phyloP scores from a whole-genome alignment of 2,797 vertebrate species.

The Hafferia zeledoni region DNA sequence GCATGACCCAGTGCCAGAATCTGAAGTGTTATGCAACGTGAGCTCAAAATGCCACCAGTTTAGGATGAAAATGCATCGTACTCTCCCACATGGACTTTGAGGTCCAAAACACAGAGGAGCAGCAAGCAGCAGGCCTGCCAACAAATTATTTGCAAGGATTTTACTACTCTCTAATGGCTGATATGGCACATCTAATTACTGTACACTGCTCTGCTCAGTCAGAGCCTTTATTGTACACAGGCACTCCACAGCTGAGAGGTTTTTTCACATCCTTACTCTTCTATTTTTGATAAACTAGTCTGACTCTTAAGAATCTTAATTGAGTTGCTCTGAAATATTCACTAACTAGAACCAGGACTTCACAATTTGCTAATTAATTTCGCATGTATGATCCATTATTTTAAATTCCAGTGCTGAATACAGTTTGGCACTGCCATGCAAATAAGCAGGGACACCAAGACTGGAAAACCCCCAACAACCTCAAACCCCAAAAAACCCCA shows the following conservation, averaged over 20 bases:
- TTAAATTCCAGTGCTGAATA: conserved; percentile 9
- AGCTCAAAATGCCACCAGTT: conserved; percentile 2
- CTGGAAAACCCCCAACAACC: fast-evolving
- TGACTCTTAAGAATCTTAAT: conserved; percentile 48
- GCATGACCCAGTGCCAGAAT: background rate
- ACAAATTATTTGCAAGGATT: conserved; percentile 8
- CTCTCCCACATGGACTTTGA: background rate
- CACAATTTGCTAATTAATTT: conserved; percentile 59
- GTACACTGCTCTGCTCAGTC: background rate
- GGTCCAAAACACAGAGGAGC: background rate
- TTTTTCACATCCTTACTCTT: conserved; percentile 56
- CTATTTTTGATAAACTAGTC: conserved; percentile 55
- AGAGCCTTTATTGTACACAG: conserved; percentile 5
- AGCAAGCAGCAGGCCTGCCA: background rate
- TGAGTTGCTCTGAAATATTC: conserved; percentile 62
- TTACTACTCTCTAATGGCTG: conserved; percentile 7
- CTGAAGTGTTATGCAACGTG: background rate
- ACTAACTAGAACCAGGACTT: conserved; percentile 48
- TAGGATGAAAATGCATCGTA: background rate
- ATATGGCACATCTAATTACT: conserved; percentile 37
- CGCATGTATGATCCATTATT: conserved; percentile 19
- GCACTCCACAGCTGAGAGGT: conserved; percentile 14
- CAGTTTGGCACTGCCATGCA: conserved; percentile 9
- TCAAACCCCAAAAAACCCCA: background rate
- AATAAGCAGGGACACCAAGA: conserved; percentile 13